phyloP scores from a whole-genome alignment of 1,140 invertebrate species.

The Trachymyrmex septentrionalis region DNA sequence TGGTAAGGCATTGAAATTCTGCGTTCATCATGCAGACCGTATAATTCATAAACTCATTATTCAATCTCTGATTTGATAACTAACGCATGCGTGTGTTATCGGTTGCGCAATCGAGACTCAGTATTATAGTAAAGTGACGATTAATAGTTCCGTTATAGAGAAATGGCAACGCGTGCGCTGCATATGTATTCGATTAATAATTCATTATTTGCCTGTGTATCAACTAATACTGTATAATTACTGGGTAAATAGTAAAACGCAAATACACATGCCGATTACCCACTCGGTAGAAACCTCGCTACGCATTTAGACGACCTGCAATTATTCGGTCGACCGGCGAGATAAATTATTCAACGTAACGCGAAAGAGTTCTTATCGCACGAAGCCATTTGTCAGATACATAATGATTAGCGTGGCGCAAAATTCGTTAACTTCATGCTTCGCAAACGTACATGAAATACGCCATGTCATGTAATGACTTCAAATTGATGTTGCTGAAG shows the following conservation, averaged over 20 bases:
- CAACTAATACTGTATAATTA: conserved; percentile 71
- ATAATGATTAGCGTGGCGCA: conserved; percentile 40
- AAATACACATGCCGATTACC: conserved; percentile 70
- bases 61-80: conserved; percentile 35
- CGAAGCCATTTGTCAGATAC: conserved; percentile 56
- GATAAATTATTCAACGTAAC: conserved; percentile 70
- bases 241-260: conserved; percentile 68
- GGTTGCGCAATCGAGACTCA: conserved; percentile 14
- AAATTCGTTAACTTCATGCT: conserved; percentile 44
- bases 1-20: background rate
- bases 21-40: background rate
- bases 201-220: conserved; percentile 57
- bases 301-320: conserved; percentile 56
- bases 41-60: conserved; percentile 2
- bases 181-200: conserved; percentile 66
- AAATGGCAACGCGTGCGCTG: conserved; percentile 22
- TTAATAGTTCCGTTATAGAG: conserved; percentile 61
- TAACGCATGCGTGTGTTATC: conserved; percentile 11
- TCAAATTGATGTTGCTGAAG: conserved; percentile 38
- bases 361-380: conserved; percentile 57
- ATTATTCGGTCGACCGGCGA: conserved; percentile 71
- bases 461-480: conserved; percentile 17
- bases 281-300: conserved; percentile 59
- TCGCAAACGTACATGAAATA: conserved; percentile 38
- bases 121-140: conserved; percentile 55